Conservation (phyloP, 2,797 vertebrate genomes). For the Ispidina lecontei region DNA sequence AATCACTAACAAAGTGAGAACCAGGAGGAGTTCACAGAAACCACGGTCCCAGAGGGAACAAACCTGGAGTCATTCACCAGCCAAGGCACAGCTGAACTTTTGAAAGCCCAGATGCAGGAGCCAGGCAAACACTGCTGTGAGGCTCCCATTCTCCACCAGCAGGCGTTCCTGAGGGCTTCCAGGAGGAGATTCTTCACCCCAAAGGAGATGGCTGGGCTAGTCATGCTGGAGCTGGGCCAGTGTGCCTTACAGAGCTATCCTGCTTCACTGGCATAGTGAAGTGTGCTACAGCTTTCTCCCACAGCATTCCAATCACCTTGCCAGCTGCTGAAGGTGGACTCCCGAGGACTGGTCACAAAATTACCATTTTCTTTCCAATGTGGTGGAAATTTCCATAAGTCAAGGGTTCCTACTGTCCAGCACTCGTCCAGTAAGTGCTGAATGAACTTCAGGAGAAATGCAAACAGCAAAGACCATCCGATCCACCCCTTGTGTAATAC, state of each 20-base stretch:
- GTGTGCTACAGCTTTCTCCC: background rate
- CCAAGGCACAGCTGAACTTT: background rate
- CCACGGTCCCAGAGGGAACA: background rate
- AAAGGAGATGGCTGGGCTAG: background rate
- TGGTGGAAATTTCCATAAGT: background rate
- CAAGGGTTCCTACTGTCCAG: background rate
- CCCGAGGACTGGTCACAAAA: background rate
- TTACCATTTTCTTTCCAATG: accelerated
- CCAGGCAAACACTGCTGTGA: background rate
- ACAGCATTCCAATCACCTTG: background rate
- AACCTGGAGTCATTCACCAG: background rate
- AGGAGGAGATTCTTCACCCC: slow-evolving; percentile 32
- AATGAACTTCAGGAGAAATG: background rate
- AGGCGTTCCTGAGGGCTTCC: slow-evolving; percentile 15
- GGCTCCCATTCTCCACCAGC: background rate
- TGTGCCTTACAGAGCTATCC: background rate
- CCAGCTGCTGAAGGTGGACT: background rate
- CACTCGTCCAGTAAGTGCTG: background rate
- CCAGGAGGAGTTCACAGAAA: background rate
- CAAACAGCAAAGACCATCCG: background rate
- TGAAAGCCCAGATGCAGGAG: background rate
- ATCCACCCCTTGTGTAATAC: background rate
- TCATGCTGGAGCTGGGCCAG: slow-evolving; percentile 9
- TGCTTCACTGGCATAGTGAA: slow-evolving; percentile 36
- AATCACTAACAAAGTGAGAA: background rate